Base-by-base conservation (phyloP, 2,113 vertebrate species). In the Oncorhynchus mykiss region DNA sequence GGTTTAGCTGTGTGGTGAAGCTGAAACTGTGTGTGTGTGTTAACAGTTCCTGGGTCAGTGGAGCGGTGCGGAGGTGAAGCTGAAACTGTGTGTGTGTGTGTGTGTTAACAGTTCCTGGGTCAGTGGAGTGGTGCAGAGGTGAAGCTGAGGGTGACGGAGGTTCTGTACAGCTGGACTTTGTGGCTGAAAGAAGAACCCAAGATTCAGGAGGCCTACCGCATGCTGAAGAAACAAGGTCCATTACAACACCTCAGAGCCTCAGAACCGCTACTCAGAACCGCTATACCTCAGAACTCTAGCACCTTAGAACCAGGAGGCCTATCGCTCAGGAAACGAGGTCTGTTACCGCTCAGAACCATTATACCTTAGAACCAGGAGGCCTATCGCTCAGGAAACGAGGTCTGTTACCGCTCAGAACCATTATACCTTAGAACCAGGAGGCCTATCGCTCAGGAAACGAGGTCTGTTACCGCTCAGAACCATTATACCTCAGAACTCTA, bases 151-250 rank as follows among this genome's bases (percentile, higher is more conserved):
- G 88, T 98, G 85, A 92, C 88, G 0, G 95, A 97, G 91, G 87
- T 96, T 45, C 90, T 98, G 59, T 98, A 95, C 51, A 94, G 96
- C 83, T 98, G 97, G 97, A 96, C 95, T 0, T 93, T 95, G 24
- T 96, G 96, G 96, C 95, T 98, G 68, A 96, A 96, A 80, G 94
- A 96, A 31, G 95, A 96, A 86, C 90, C 94, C 65, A 98, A 97
- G 92, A 95, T 98, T 81, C 93, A 93, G 76, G 95, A 97, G 27
- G 96, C 96, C 8, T 98, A 98, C 89, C 86, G 88, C 80, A 96
- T 97, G 96, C 92, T 98, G 57, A 97, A 96, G 94, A 96, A 96
- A 88, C 96, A 97, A 95, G 96, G 97, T 97, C 59, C 80, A 12
- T n/a, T 70, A 62, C 0, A 64, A 70, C 48, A 16, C 49, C 14